Base-by-base conservation (phyloP, 2,888 invertebrate species). In the Perizoma affinitatum region DNA sequence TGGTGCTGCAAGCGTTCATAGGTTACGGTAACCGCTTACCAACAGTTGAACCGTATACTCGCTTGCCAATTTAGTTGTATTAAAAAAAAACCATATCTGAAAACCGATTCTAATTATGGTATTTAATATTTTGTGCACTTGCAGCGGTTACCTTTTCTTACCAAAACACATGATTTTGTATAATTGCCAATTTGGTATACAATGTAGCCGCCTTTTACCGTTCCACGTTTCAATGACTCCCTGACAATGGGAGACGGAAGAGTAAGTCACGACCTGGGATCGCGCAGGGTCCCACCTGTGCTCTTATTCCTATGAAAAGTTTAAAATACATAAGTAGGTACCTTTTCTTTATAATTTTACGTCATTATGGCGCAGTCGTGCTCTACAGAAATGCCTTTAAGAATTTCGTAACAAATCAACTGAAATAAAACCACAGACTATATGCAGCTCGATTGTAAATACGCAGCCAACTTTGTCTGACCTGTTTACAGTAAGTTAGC, bases 281-380 rank as follows among this genome's bases (percentile, higher is more conserved):
- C 86, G 88, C 75, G 80, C 72, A 78, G 89, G 86, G 86, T 75
- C 73, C 84, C 91, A 92, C 90, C 91, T 92, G 91, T 85, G 88
- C 82, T 75, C 73, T 48, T 50, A 81, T 73, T 63, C 70, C 70
- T 75, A 73, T 75, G 75, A 79, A 84, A 80, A 82, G 80, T 74
- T 76, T 71, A 75, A 79, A 83, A 84, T n/a, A 44, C 5, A 44
- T 10, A 8, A 6, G 10, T n/a, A 22, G 5, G 7, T 44, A 44
- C 22, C 43, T 46, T 79, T n/a, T 77, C 70, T 67, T 78, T 75
- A 82, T 84, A 87, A 87, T 86, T 86, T 79, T 69, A 71, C 75
- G 73, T 74, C 78, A 87, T 90, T 72, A 77, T 64, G 83, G 78
- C 69, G 67, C 64, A 78, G 79, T 84, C 83, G 83, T 83, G 75